Evolutionary conservation across 2,797 vertebrate species (phyloP).

Genomic region (Lepilemur septentrionalis): DNA sequence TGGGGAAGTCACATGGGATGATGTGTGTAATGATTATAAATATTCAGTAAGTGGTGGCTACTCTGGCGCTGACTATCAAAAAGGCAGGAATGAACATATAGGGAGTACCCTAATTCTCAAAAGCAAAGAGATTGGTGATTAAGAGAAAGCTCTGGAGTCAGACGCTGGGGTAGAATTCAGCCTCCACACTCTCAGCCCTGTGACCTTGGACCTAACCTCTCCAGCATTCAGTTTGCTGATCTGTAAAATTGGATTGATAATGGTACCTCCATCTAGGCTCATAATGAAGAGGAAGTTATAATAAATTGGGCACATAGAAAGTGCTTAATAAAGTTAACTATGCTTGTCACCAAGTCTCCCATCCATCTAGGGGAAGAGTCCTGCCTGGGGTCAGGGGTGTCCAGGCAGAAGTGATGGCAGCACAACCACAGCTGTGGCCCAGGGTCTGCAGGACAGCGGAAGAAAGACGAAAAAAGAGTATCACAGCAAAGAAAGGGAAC

Average conservation of each 20-base stretch:
- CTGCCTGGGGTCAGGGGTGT: background rate
- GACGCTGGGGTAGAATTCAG: background rate
- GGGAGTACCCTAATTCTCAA: background rate
- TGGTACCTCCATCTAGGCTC: background rate
- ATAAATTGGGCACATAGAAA: background rate
- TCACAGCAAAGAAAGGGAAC: background rate
- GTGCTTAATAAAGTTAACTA: background rate
- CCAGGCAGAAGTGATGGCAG: background rate
- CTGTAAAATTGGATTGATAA: background rate
- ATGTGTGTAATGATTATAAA: background rate
- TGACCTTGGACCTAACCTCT: background rate
- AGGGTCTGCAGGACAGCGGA: background rate
- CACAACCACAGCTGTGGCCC: background rate
- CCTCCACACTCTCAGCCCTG: background rate
- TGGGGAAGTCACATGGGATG: background rate
- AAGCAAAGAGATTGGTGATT: background rate
- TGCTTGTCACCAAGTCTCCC: background rate
- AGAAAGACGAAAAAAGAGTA: background rate
- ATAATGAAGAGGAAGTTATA: background rate
- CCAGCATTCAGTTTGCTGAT: background rate
- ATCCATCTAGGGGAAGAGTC: background rate
- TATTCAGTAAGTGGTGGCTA: background rate
- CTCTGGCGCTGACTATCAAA: background rate
- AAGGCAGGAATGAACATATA: background rate
- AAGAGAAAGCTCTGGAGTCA: background rate